A percentile compares a stretch with the other conserved stretches of the same genome.
Evolutionary conservation across 2,113 vertebrate species (phyloP).

Genomic region (Aramus guarauna): DNA sequence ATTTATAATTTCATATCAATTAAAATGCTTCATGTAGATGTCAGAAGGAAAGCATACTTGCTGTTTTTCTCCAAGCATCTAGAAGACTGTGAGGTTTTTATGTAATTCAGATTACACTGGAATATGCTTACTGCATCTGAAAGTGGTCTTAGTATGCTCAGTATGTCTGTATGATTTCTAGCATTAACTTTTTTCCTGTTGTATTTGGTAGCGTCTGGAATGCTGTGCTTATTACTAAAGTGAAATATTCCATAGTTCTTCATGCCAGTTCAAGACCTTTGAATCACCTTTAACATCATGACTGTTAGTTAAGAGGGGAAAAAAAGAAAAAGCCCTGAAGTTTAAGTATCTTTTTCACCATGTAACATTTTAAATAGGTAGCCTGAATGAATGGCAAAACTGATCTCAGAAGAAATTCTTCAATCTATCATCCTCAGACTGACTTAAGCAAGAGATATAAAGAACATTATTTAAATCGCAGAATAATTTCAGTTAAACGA

Average conservation of each 20-base stretch:
- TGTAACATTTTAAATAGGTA: background rate
- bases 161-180: background rate
- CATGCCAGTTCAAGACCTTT: background rate
- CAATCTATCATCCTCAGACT: background rate
- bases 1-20: background rate
- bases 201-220: background rate
- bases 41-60: background rate
- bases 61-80: background rate
- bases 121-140: background rate
- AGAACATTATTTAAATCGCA: background rate
- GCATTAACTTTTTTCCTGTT: background rate
- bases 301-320: background rate
- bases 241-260: background rate
- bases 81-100: background rate
- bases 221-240: background rate
- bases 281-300: background rate
- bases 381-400: background rate
- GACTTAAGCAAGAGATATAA: background rate
- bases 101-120: background rate
- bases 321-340: background rate
- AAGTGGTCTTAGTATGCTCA: background rate
- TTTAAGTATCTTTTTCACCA: background rate
- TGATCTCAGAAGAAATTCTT: background rate
- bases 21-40: background rate
- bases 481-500: background rate